A percentile compares a stretch with the other conserved stretches of the same genome.
phyloP scores from a whole-genome alignment of 2,888 invertebrate species.

The Sarcophaga subvicina region DNA sequence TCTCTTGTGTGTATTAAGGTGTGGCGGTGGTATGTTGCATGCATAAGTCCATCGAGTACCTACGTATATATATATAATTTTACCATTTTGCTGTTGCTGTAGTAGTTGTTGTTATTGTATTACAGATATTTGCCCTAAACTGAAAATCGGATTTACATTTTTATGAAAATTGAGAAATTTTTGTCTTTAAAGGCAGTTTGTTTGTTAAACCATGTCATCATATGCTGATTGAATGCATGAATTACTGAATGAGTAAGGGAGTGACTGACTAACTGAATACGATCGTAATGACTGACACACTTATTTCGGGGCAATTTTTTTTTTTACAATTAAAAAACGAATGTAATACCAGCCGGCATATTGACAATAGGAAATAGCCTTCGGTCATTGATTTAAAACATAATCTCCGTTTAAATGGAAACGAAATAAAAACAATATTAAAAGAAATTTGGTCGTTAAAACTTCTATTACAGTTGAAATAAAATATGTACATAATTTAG shows the following conservation, averaged over 20 bases:
- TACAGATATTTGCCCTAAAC: slow-evolving; percentile 31
- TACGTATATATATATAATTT: slow-evolving; percentile 41
- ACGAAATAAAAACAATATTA: slow-evolving; percentile 9
- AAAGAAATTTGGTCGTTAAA: background rate
- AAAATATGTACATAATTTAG: slow-evolving; percentile 41
- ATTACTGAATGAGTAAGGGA: slow-evolving; percentile 3
- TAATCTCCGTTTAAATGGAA: slow-evolving; percentile 41
- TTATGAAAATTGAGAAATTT: slow-evolving; percentile 38
- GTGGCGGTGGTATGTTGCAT: background rate
- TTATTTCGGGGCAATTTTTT: slow-evolving; percentile 47
- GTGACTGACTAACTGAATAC: slow-evolving; percentile 6
- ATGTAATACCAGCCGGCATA: background rate
- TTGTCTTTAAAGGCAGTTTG: slow-evolving; percentile 43
- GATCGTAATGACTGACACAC: slow-evolving; percentile 61
- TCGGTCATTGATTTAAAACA: slow-evolving; percentile 47
- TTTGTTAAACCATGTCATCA: slow-evolving; percentile 42
- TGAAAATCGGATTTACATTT: slow-evolving; percentile 67
- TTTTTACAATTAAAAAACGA: slow-evolving; percentile 13
- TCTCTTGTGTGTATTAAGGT: slow-evolving; percentile 11
- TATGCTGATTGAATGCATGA: slow-evolving; percentile 53
- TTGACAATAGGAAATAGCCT: slow-evolving; percentile 27
- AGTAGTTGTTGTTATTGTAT: background rate
- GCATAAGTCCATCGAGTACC: slow-evolving; percentile 46
- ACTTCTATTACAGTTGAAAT: no score
- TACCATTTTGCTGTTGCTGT: slow-evolving; percentile 1